Base-by-base conservation (phyloP, 1,140 invertebrate species). In the Cecropterus lyciades region DNA sequence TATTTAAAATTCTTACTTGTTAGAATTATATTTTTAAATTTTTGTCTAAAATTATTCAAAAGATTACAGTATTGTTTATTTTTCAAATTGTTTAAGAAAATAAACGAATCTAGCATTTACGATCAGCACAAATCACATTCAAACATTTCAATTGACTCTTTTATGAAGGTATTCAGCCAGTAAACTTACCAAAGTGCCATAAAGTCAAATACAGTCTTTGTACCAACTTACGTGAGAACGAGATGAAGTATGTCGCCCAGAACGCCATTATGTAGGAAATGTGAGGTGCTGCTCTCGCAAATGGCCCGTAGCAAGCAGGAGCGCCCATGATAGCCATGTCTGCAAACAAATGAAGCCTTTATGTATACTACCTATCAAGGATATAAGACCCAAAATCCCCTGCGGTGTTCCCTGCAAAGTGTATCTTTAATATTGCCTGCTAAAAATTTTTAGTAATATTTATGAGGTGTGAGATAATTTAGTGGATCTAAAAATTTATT, bases 241-340 rank as follows among this genome's bases (percentile, higher is more conserved):
- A 91, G 68, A 55, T 91, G 82, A 24, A 91, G 79, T 43, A 89
- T 64, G 71, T 91, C 85, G 24, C 88, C 88, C 11, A 89, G 57
- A 40, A 91, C 67, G 16, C 88, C 88, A 70, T 85, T 84, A 68
- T 89, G 85, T 37, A 75, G 64, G 66, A 86, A 75, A 69, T 80
- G 77, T 27, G 73, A 70, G 20, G 65, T 57, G 46, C 80, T 73
- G 59, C 72, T 83, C 69, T 91, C 88, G 62, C 88, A 91, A 71
- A 91, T 87, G n/a, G 80, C 92, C 88, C 95, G 93, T 69, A 96
- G 84, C 55, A 97, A 89, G 85, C 96, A 97, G 49, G 93, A 80
- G 72, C 76, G 81, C 2, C 88, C 84, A 10, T 72, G 69, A 60
- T 77, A 81, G 10, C 81, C 80, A 65, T 87, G 76, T 30, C 87